Evolutionary conservation across 2,113 vertebrate genomes (phyloP), one percentile per base, ranked within the genome.

Genomic region (Ophthalmotilapia sp.): DNA sequence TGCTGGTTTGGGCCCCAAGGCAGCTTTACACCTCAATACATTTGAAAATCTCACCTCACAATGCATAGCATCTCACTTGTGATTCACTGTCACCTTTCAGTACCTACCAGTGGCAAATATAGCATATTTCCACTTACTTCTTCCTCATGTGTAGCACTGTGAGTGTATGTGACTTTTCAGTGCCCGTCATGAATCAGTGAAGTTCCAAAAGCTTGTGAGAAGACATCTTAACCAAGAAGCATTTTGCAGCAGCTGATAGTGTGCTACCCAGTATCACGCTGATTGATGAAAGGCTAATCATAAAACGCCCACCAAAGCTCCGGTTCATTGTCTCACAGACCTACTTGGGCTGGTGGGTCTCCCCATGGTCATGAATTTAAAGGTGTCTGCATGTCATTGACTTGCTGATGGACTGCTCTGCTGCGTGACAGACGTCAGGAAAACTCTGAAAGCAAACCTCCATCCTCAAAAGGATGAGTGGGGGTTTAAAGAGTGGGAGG

Each of bases 391-490:
- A 13, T 92, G 95, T 94, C 95, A 95, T 29, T 79, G 84, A 88
- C 83, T 90, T 36, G 49, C 68, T 96, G 97, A 97, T 96, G 93
- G 94, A 96, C 90, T 90, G 94, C 91, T 91, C 88, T 86, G 89
- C 88, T 93, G 90, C 96, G 96, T 97, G 96, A 94, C 94, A 83
- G 89, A 94, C 85, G 85, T 81, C 62, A 92, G 85, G 85, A 92
- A 88, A 89, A 80, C 84, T 83, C 90, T 81, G 89, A 91, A 88
- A 87, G 45, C 40, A 80, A 65, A 88, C 56, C 38, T 83, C 51
- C 73, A 62, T 88, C 86, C 85, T 94, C 77, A 62, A 75, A 91
- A 60, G 68, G 83, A 51, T 56, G 75, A 55, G 31, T 33, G 58
- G 75, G 62, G 55, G 53, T 83, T 88, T 79, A 54, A 49, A 77